phyloP scores from a whole-genome alignment of 2,797 vertebrate species.

The Rachycentron canadum region DNA sequence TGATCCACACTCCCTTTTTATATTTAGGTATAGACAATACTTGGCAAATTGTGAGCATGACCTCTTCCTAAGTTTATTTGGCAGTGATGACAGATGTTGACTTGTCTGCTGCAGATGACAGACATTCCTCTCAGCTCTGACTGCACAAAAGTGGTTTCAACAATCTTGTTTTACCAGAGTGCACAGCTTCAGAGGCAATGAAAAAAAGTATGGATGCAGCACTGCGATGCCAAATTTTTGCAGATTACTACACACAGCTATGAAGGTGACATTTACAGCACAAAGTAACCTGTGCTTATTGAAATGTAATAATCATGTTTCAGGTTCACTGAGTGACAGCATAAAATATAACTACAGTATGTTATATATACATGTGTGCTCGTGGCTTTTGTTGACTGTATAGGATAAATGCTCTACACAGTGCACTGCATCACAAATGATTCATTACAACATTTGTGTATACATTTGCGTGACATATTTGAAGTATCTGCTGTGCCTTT shows the following conservation, averaged over 20 bases:
- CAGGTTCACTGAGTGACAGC: not conserved
- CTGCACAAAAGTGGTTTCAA: slow-evolving; percentile 17
- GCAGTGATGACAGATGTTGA: slow-evolving; percentile 31
- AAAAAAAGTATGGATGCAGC: not conserved
- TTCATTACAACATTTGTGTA: not conserved
- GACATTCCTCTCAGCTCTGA: slow-evolving; percentile 19
- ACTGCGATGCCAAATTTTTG: not conserved
- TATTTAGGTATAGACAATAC: slow-evolving; percentile 26
- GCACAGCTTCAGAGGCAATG: slow-evolving; percentile 2
- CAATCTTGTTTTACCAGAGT: slow-evolving; percentile 25
- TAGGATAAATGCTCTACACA: not conserved
- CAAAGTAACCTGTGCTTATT: not conserved
- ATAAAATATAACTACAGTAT: not conserved
- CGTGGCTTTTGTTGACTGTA: too few species aligned
- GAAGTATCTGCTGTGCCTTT: slow-evolving; percentile 3
- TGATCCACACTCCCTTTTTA: not conserved
- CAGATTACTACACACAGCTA: slow-evolving; percentile 2
- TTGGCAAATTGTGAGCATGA: slow-evolving; percentile 26
- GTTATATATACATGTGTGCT: too few species aligned
- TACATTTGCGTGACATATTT: not conserved
- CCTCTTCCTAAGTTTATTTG: slow-evolving; percentile 36
- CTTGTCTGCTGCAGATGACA: slow-evolving; percentile 38
- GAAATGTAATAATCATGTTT: slow-evolving; percentile 4
- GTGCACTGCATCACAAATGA: not conserved
- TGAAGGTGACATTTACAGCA: not conserved